phyloP scores from a whole-genome alignment of 2,113 vertebrate species.

The Phycodurus eques region DNA sequence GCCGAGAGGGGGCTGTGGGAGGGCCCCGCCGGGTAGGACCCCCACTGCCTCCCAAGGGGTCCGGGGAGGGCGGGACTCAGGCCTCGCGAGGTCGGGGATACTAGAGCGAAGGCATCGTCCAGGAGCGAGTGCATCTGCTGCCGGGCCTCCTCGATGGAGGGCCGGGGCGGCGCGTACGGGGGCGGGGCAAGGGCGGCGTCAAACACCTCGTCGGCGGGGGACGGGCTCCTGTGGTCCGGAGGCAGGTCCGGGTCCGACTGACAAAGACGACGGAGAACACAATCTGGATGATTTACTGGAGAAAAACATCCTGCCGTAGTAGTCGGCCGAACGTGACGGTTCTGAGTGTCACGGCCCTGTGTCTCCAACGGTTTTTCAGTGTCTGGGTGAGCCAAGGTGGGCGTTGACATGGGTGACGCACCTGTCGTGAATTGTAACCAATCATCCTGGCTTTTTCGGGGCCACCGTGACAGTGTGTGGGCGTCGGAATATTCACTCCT shows the following conservation, averaged over 20 bases:
- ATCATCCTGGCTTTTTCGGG: too few relatives aligned
- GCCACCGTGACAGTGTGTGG: too few relatives aligned
- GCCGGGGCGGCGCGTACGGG: slow-evolving; percentile 87
- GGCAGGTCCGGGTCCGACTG: slow-evolving; percentile 93
- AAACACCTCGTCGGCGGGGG: slow-evolving; percentile 82
- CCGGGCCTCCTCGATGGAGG: slow-evolving; percentile 93
- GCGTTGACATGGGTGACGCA: too few relatives aligned
- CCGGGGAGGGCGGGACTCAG: slow-evolving; percentile 64
- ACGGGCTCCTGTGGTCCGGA: slow-evolving; percentile 78
- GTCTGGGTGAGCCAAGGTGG: too few relatives aligned
- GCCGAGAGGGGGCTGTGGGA: slow-evolving; percentile 66
- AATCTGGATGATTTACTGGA: too few relatives aligned
- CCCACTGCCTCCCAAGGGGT: slow-evolving; percentile 73
- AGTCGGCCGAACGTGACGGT: too few relatives aligned
- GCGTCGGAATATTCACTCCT: too few relatives aligned
- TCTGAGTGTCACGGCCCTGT: too few relatives aligned
- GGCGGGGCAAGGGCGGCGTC: slow-evolving; percentile 67
- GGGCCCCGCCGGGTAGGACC: slow-evolving; percentile 71
- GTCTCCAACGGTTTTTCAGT: too few relatives aligned
- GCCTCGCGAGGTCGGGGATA: slow-evolving; percentile 86
- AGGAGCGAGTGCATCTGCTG: slow-evolving; percentile 97
- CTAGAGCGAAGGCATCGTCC: slow-evolving; percentile 94
- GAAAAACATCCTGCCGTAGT: too few relatives aligned
- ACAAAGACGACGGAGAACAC: background rate
- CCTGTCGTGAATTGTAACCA: too few relatives aligned